Evolutionary conservation across 2,797 vertebrate genomes (phyloP), one percentile per base, ranked within the genome.

Genomic region (Diceros bicornis): DNA sequence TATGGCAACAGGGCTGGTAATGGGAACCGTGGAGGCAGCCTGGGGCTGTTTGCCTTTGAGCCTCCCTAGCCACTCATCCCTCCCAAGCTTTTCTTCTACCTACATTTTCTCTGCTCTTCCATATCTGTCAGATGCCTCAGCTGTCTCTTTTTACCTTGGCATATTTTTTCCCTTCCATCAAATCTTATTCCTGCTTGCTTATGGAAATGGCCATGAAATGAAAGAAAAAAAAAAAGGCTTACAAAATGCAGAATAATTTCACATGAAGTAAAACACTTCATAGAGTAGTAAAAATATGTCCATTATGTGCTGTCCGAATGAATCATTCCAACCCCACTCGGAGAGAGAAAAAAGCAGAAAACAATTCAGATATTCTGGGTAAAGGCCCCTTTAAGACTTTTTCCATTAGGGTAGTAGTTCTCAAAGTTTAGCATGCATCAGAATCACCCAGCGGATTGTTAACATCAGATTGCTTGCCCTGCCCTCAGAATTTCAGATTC

Each of bases 1-100:
- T 9, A 20, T 1, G 9, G 41, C 16, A 5, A 21, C 2, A 1
- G 1, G 41, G 2, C 18, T n/a, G 17, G 11, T 20, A 3, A 0
- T 4, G 8, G 6, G 44, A 9, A 2, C 14, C 13, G 2, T 1
- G 16, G 9, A 16, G 14, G 3, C 10, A 25, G 12, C 7, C 18
- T 11, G 23, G 23, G 11, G 2, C 13, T 17, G 0, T 41, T 25
- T 7, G 27, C 29, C 50, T 77, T 14, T 64, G 3, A 11, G 2
- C 47, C n/a, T 52, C 20, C 47, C 44, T 8, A 11, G 8, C 13
- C 0, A 5, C 14, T 66, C n/a, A 21, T 77, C 7, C 2, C 20
- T 47, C 21, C 9, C n/a, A 47, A 69, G 32, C 21, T 64, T 72
- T 18, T 27, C 23, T 18, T 20, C 7, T 23, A 47, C 50, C 9